Conservation (phyloP, 2,888 invertebrate species). For the Eupeodes luniger region DNA sequence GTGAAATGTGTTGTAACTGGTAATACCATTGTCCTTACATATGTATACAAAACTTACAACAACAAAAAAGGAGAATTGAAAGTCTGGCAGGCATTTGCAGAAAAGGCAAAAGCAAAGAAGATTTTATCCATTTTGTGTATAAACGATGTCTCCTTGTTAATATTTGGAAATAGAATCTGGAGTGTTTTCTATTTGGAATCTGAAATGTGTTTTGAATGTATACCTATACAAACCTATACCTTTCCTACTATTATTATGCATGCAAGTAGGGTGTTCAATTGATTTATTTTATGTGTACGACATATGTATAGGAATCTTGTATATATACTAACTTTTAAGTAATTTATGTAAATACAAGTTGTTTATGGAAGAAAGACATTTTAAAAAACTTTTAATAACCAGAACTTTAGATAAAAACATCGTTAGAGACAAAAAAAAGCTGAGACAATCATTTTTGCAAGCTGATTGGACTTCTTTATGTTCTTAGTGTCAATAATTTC, state of each 20-base stretch:
- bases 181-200: neutral
- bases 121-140: conserved; percentile 25
- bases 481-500: too few relatives aligned
- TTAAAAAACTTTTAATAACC: conserved; percentile 1
- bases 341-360: too few relatives aligned
- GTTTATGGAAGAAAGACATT: neutral
- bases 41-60: neutral
- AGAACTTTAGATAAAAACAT: neutral
- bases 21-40: neutral
- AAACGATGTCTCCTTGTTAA: conserved; percentile 39
- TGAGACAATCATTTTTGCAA: neutral
- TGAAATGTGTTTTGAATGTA: neutral
- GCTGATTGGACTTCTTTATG: too few relatives aligned
- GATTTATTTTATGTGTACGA: neutral
- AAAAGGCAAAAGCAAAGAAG: conserved; percentile 8
- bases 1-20: conserved; percentile 9
- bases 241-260: neutral
- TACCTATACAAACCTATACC: too few relatives aligned
- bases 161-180: neutral
- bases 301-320: neutral
- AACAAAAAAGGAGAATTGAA: neutral
- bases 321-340: too few relatives aligned
- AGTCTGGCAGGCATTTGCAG: neutral
- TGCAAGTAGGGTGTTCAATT: neutral
- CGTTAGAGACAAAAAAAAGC: neutral